Base-by-base conservation (phyloP, 2,113 vertebrate species). In the Pristiophorus japonicus region DNA sequence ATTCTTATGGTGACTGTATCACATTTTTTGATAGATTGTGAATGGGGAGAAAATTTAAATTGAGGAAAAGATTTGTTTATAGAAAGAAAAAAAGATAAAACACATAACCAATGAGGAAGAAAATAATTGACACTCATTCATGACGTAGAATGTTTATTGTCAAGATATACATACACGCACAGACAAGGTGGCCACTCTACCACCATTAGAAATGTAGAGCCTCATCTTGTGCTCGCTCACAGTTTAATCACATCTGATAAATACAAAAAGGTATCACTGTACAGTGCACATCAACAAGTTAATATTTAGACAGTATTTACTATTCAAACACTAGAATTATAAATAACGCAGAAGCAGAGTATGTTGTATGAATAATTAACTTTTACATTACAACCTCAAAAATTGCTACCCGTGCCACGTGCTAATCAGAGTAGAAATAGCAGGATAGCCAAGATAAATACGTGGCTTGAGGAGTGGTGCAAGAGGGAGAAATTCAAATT, bases 311-410 rank as follows among this genome's bases (percentile, higher is more conserved):
- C 55, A 91, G 87, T 91, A 62, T 59, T 59, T 62, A 62, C 87
- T n/a, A 91, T 91, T 91, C 30, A 62, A 90, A 59, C 81, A 84
- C 27, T 88, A n/a, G 30, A 91, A 91, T 62, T n/a, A 91, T 62
- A 88, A 88, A 62, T 62, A 34, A 16, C 16, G 55, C 5, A 81
- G 78, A 91, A 90, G 30, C 34, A 10, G 51, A 62, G 7, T 14
- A 91, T 59, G 30, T 62, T 59, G 30, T 45, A 59, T 91, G 55
- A 62, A 62, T 59, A 90, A 55, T 90, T 51, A 45, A 87, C 45
- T 24, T 55, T 55, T 88, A 27, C 45, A 14, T 90, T 59, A 34
- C 27, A n/a, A n/a, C n/a, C n/a, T n/a, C n/a, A n/a, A n/a, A n/a
- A n/a, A n/a, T n/a, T n/a, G n/a, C n/a, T n/a, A n/a, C n/a, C n/a